Evolutionary conservation across 1,140 invertebrate genomes (phyloP), one percentile per base, ranked within the genome.

Genomic region (Zophobas morio): DNA sequence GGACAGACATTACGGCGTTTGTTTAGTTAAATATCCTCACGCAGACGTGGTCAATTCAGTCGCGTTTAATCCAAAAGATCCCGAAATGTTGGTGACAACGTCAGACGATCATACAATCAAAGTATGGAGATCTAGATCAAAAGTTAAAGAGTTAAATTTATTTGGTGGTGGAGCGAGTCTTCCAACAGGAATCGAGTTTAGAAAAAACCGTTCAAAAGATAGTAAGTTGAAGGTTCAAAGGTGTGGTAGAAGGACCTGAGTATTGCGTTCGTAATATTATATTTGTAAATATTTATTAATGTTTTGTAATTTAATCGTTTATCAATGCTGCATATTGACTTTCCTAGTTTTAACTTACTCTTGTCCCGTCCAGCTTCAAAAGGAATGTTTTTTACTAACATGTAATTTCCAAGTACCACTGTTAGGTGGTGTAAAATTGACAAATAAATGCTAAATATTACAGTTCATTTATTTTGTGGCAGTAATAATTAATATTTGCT

Each of bases 11-110:
- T 96, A 96, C 84, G 94, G 94, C 8, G 89, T 93, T 0, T 94
- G 93, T 83, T 85, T 97, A 51, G 90, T 91, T 0, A 94, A 94
- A 82, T 93, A 93, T 79, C 93, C 92, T 20, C 95, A 97, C 85
- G 86, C 86, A 1, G 95, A 96, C 86, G 94, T 96, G 6, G 95
- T 96, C 0, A 97, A 96, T 87, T 94, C 93, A 6, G 95, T 96
- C 0, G 95, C 95, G 8, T 96, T 97, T 82, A 96, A 96, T 88
- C 94, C 95, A 3, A 87, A 88, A 51, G 93, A 96, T 88, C 90
- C 93, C 0, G 92, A 96, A 86, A 95, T 96, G 91, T 86, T 96
- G 33, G 91, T 97, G 0, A 96, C 95, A n/a, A 94, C 94, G 5
- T 96, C 95, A 78, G 95, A 97, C 85, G 96, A 97, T 86, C 90